These are phyloP conservation scores for Himalopsyche kuldschensis DNA, from an alignment of 2,888 invertebrate genomes.

Conservation along the genomic window DNA sequence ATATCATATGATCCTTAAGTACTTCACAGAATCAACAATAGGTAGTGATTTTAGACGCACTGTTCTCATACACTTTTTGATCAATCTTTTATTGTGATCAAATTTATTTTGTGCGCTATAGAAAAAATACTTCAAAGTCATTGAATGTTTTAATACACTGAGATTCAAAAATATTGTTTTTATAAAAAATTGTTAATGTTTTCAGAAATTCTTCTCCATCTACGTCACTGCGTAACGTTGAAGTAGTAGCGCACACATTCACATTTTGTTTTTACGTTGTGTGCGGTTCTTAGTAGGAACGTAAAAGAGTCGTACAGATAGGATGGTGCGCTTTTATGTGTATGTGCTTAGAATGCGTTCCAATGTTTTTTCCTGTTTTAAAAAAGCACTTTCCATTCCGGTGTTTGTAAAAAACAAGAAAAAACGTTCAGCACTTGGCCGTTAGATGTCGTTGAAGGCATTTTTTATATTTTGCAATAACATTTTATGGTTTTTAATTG, in stretches of 20 bases:
- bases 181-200: too few species aligned
- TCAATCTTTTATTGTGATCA: too few species aligned
- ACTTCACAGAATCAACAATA: too few species aligned
- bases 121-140: too few species aligned
- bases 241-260: neutral
- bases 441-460: slow-evolving; percentile 33
- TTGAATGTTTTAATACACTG: too few species aligned
- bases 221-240: neutral
- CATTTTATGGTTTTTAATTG: neutral
- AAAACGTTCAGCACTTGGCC: slow-evolving; percentile 34
- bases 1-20: too few species aligned
- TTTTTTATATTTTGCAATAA: slow-evolving; percentile 4
- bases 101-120: too few species aligned
- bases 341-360: slow-evolving; percentile 19
- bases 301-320: neutral
- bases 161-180: too few species aligned
- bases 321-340: neutral
- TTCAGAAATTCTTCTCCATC: neutral
- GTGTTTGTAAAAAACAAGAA: slow-evolving; percentile 37
- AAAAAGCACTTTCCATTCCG: slow-evolving; percentile 39
- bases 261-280: neutral
- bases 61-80: too few species aligned
- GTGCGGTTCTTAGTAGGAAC: neutral
- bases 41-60: too few species aligned
- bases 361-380: slow-evolving; percentile 35